These are phyloP conservation scores for Polietes domitor DNA, from an alignment of 2,888 invertebrate genomes.

Conservation along the genomic window DNA sequence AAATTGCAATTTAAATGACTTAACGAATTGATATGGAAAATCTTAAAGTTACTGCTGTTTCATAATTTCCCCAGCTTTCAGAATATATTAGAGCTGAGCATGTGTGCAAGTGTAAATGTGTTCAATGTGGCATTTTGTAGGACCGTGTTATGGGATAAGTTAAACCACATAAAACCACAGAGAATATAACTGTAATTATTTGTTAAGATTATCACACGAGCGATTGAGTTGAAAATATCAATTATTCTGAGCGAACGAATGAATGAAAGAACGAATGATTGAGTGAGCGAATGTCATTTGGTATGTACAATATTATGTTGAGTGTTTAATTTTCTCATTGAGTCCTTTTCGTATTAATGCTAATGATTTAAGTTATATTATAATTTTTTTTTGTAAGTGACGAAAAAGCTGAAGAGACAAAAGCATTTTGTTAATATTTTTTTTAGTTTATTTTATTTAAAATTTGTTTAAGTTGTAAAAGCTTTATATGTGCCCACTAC, in stretches of 20 bases:
- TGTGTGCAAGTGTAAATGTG: too few relatives aligned
- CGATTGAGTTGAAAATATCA: conserved; percentile 1
- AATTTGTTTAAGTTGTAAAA: conserved; percentile 72
- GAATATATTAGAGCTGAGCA: too few relatives aligned
- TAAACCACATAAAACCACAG: background rate
- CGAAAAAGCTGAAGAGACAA: background rate
- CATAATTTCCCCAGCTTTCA: too few relatives aligned
- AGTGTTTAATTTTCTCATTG: background rate
- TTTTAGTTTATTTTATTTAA: conserved; percentile 22
- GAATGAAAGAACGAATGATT: background rate
- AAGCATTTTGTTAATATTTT: conserved; percentile 21
- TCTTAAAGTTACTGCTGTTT: too few relatives aligned
- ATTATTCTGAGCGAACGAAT: background rate
- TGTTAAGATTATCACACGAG: background rate
- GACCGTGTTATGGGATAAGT: too few relatives aligned
- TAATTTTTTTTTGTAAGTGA: background rate
- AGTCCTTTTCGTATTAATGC: background rate
- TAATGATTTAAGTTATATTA: background rate
- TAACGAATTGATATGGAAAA: too few relatives aligned
- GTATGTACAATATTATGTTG: background rate
- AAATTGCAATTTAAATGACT: too few relatives aligned
- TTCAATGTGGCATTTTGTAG: too few relatives aligned
- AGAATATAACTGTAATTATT: background rate
- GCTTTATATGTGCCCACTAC: conserved; percentile 80
- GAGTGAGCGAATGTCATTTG: too few relatives aligned